phyloP scores from a whole-genome alignment of 2,113 vertebrate species.

The Nicator chloris region DNA sequence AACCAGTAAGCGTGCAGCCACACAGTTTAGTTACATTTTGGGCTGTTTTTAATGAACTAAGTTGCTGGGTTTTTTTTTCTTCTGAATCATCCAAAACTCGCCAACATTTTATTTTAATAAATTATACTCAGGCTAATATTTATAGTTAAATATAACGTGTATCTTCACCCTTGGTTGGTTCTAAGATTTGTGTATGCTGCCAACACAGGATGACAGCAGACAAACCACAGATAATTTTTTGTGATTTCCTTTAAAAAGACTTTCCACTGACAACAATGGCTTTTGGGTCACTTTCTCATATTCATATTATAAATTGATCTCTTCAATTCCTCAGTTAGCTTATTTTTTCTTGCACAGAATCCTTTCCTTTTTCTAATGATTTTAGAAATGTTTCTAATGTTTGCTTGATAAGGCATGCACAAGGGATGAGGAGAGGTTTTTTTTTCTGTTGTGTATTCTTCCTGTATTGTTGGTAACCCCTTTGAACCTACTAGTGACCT shows the following conservation, averaged over 20 bases:
- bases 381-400: neutral
- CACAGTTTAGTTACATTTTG: neutral
- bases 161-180: neutral
- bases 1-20: neutral
- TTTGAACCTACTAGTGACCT: neutral
- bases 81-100: neutral
- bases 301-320: neutral
- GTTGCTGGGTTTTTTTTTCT: neutral
- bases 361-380: neutral
- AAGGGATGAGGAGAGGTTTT: neutral
- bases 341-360: neutral
- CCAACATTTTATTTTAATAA: neutral
- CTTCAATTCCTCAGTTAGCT: neutral
- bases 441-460: neutral
- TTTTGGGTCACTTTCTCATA: neutral
- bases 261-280: neutral
- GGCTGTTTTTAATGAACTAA: neutral
- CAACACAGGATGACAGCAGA: neutral
- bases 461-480: neutral
- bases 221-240: neutral
- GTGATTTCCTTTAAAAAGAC: neutral
- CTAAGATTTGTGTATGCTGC: neutral
- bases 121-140: neutral
- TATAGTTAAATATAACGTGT: neutral
- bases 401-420: neutral